Percentiles rank a stretch among this genome's conserved stretches.
phyloP scores from a whole-genome alignment of 1,140 invertebrate species.

The Papilio polyxenes region DNA sequence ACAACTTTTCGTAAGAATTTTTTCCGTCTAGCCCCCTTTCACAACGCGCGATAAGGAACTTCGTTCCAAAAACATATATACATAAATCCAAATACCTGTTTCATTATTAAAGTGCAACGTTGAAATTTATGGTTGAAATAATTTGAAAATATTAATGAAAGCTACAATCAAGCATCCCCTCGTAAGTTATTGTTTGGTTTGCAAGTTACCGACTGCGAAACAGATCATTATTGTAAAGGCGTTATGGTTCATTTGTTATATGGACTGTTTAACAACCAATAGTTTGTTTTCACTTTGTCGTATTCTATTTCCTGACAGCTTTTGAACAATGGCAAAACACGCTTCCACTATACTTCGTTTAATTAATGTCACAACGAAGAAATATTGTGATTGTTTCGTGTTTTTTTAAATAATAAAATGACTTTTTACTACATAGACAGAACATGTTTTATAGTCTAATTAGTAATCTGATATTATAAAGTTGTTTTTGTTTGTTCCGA shows the following conservation, averaged over 20 bases:
- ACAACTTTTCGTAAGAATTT: no score
- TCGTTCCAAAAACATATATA: no score
- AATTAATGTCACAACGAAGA: not conserved
- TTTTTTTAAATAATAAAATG: not conserved
- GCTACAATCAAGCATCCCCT: not conserved
- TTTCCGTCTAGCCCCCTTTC: no score
- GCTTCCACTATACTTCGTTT: not conserved
- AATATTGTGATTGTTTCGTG: not conserved
- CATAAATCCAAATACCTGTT: no score
- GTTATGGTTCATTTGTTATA: not conserved
- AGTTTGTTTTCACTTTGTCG: not conserved
- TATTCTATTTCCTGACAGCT: constrained; percentile 14
- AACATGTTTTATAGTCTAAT: no score
- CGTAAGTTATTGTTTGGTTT: constrained; percentile 4
- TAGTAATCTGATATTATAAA: no score
- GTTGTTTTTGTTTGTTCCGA: no score
- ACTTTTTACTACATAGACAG: not conserved
- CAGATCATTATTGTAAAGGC: constrained; percentile 3
- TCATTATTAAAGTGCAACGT: no score
- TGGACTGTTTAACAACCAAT: constrained; percentile 11
- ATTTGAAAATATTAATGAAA: no score
- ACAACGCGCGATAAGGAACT: no score
- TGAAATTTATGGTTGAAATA: no score
- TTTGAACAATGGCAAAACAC: not conserved
- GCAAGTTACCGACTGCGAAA: not conserved